Evolutionary conservation across 2,888 invertebrate species (phyloP).

Genomic region (Xestia rhomboidea): DNA sequence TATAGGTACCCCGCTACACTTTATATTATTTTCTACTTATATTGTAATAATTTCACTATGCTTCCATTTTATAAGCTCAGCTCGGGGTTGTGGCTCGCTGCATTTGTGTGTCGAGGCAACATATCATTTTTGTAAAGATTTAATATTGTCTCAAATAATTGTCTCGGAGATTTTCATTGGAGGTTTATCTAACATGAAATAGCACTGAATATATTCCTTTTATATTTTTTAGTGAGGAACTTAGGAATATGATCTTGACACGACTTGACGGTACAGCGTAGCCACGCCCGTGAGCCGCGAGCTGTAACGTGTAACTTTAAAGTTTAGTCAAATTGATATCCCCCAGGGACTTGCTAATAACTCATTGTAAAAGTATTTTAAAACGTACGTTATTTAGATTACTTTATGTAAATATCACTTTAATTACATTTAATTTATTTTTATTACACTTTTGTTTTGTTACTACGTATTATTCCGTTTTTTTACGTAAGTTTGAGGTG

Average conservation of each 20-base stretch:
- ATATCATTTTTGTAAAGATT: slow-evolving; percentile 48
- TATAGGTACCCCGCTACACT: slow-evolving; percentile 83
- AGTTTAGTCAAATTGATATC: slow-evolving; percentile 65
- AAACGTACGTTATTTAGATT: slow-evolving; percentile 66
- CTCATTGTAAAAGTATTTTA: slow-evolving; percentile 68
- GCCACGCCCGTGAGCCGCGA: slow-evolving; percentile 13
- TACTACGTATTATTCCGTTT: slow-evolving; percentile 68
- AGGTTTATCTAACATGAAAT: slow-evolving; percentile 9
- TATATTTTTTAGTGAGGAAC: slow-evolving; percentile 37
- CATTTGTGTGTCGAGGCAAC: slow-evolving; percentile 8
- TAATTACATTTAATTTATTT: slow-evolving; percentile 72
- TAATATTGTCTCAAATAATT: slow-evolving; percentile 23
- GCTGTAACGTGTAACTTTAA: slow-evolving; percentile 54
- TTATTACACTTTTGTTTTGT: slow-evolving; percentile 74
- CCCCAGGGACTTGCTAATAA: slow-evolving; percentile 65
- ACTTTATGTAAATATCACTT: slow-evolving; percentile 72
- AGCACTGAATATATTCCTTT: slow-evolving; percentile 36
- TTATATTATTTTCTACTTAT: slow-evolving; percentile 67
- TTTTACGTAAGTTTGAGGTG: slow-evolving; percentile 44
- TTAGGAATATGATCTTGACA: not conserved
- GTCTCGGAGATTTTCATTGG: slow-evolving; percentile 3
- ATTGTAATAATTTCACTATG: slow-evolving; percentile 62
- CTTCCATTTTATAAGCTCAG: slow-evolving; percentile 63
- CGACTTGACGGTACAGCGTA: slow-evolving; percentile 9
- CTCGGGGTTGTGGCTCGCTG: slow-evolving; percentile 52